Percentiles rank a stretch among this genome's conserved stretches.
Evolutionary conservation across 2,888 invertebrate species (phyloP).

Genomic region (Steinernema hermaphroditum): DNA sequence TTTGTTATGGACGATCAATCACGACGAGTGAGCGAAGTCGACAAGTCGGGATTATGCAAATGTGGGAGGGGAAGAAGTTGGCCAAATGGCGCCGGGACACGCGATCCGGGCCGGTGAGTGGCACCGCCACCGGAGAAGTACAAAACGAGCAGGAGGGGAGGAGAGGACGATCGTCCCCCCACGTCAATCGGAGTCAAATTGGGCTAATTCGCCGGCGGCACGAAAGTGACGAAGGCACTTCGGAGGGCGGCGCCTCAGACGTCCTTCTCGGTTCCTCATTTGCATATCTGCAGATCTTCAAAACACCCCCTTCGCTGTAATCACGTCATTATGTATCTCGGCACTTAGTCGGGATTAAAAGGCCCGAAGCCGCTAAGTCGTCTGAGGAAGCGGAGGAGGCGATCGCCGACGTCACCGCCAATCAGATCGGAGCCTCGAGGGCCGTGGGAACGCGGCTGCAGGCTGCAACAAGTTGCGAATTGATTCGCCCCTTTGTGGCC

Average conservation of each 20-base stretch:
- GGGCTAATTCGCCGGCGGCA: conserved; percentile 21
- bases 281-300: too few relatives aligned
- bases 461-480: conserved; percentile 11
- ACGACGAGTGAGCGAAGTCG: conserved; percentile 4
- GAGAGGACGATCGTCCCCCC: not conserved
- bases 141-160: not conserved
- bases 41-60: conserved; percentile 26
- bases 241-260: conserved; percentile 7
- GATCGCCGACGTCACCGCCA: conserved; percentile 14
- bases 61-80: conserved; percentile 12
- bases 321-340: too few relatives aligned
- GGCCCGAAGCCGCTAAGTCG: too few relatives aligned
- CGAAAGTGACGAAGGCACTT: conserved; percentile 31
- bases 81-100: not conserved
- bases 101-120: conserved; percentile 14
- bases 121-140: not conserved
- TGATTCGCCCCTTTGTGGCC: conserved; percentile 12
- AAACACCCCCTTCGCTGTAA: too few relatives aligned
- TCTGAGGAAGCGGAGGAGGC: conserved; percentile 11
- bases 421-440: conserved; percentile 7
- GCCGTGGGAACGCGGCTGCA: not conserved
- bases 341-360: too few relatives aligned
- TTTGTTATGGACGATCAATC: conserved; percentile 1
- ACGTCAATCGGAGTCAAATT: conserved; percentile 29
- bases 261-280: too few relatives aligned